A percentile compares a stretch with the other conserved stretches of the same genome.
phyloP scores from a whole-genome alignment of 2,888 invertebrate species.

The Schizotus pectinicornis region DNA sequence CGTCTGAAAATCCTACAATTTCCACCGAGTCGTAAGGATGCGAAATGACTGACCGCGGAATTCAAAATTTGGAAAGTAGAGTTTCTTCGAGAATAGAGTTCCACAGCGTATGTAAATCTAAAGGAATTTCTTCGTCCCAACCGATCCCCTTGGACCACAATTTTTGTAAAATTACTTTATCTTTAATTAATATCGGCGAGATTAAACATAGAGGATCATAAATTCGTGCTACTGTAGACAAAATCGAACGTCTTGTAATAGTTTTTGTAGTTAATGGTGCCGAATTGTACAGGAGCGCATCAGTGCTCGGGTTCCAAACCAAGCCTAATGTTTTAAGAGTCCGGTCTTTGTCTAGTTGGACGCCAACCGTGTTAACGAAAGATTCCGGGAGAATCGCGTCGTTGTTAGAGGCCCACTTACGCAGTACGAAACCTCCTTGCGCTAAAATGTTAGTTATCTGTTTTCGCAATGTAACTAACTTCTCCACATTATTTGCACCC shows the following conservation, averaged over 20 bases:
- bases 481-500: background rate
- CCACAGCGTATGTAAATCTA: no score
- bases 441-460: background rate
- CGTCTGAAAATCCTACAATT: background rate
- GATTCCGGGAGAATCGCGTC: background rate
- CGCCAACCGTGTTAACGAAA: background rate
- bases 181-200: background rate
- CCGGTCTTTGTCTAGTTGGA: background rate
- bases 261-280: background rate
- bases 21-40: background rate
- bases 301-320: no score
- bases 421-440: background rate
- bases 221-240: background rate
- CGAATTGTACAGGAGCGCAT: no score
- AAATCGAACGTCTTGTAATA: background rate
- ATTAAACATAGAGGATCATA: constrained; percentile 1
- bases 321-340: no score
- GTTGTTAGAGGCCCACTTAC: constrained; percentile 1
- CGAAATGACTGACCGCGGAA: no score
- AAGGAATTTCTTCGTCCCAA: no score
- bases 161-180: background rate
- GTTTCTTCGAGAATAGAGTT: no score
- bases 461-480: background rate
- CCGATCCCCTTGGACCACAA: no score
- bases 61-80: no score